phyloP scores from a whole-genome alignment of 2,888 invertebrate genomes.

The Agrochola circellaris region DNA sequence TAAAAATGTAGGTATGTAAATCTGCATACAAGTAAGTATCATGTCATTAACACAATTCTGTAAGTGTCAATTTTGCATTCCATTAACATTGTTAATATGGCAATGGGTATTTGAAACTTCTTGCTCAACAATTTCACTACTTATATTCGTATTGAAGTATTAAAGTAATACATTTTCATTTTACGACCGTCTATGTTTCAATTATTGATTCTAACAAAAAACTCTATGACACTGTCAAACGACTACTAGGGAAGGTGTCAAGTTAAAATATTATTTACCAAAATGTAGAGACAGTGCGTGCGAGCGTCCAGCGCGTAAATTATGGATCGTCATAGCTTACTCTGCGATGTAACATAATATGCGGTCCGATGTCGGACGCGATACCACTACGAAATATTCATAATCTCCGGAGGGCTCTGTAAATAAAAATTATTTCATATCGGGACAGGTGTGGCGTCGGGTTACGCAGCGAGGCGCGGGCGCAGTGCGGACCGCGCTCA shows the following conservation, averaged over 20 bases:
- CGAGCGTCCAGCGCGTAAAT: slow-evolving; percentile 74
- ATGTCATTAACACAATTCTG: slow-evolving; percentile 13
- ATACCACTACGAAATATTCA: slow-evolving; percentile 86
- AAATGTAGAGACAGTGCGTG: slow-evolving; percentile 62
- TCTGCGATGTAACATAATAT: slow-evolving; percentile 85
- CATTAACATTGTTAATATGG: slow-evolving; percentile 32
- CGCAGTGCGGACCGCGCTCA: slow-evolving; percentile 71
- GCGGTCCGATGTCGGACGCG: slow-evolving; percentile 80
- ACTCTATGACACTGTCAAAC: slow-evolving; percentile 67
- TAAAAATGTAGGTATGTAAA: neutral
- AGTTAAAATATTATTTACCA: slow-evolving; percentile 74
- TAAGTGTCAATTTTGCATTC: slow-evolving; percentile 28
- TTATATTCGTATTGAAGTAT: slow-evolving; percentile 40
- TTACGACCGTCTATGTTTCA: slow-evolving; percentile 50
- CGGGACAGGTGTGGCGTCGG: slow-evolving; percentile 88
- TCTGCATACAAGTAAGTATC: neutral
- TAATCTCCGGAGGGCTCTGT: slow-evolving; percentile 87
- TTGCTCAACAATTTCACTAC: slow-evolving; percentile 29
- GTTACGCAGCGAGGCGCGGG: slow-evolving; percentile 78
- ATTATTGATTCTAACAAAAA: slow-evolving; percentile 61
- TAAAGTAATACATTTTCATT: slow-evolving; percentile 47
- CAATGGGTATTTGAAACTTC: slow-evolving; percentile 16
- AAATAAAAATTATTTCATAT: slow-evolving; percentile 88
- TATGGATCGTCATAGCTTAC: slow-evolving; percentile 82
- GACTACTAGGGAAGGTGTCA: slow-evolving; percentile 79